These are phyloP conservation scores for Drosophila prosaltans DNA, from an alignment of 1,140 invertebrate genomes.

Conservation along the genomic window DNA sequence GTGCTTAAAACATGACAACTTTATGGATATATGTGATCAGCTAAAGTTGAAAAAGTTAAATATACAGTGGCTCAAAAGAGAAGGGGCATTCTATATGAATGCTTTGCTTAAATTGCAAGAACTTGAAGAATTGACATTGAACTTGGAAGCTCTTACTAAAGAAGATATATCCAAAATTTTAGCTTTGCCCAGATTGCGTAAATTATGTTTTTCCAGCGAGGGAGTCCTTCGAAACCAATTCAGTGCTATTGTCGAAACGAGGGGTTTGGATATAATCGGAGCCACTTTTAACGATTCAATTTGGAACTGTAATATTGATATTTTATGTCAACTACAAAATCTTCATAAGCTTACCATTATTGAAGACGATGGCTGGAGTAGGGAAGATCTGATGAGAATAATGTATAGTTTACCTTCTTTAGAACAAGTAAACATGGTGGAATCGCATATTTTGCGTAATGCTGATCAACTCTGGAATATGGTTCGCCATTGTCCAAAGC, in stretches of 20 bases:
- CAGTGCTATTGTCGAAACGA: constrained; percentile 9
- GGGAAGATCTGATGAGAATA: constrained; percentile 2
- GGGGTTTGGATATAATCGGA: constrained; percentile 26
- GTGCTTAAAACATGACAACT: constrained; percentile 15
- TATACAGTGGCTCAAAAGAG: constrained; percentile 25
- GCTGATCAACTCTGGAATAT: constrained; percentile 32
- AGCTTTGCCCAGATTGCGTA: constrained; percentile 29
- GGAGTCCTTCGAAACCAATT: not conserved
- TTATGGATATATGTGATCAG: constrained; percentile 31
- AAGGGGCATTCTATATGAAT: constrained; percentile 22
- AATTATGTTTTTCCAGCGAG: constrained; percentile 18
- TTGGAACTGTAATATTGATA: not conserved
- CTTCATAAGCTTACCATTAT: constrained; percentile 26
- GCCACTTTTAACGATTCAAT: constrained; percentile 34
- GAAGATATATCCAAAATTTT: constrained; percentile 20
- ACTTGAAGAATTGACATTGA: constrained; percentile 36
- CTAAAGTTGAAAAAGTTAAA: constrained; percentile 16
- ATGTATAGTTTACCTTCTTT: constrained; percentile 24
- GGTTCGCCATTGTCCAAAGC: constrained; percentile 25
- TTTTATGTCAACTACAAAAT: constrained; percentile 2
- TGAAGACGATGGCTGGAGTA: constrained; percentile 34
- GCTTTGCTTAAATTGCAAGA: constrained; percentile 14
- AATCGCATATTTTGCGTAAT: constrained; percentile 20
- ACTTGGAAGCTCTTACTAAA: constrained; percentile 19
- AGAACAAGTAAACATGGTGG: constrained; percentile 36